Conservation (phyloP, 2,113 vertebrate species). For the Terrapene triunguis region DNA sequence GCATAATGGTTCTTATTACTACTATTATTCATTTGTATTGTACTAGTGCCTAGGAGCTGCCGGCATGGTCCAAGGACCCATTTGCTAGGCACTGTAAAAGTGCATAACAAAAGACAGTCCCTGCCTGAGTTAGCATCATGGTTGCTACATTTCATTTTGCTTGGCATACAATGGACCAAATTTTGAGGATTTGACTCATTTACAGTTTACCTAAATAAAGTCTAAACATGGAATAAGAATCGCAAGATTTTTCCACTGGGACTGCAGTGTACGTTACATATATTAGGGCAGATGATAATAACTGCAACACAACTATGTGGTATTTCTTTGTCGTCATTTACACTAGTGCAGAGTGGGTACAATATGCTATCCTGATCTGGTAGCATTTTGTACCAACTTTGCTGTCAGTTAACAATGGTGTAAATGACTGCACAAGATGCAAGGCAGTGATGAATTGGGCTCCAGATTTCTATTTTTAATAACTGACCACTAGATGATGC, state of each 20-base stretch:
- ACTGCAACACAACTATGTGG: not conserved
- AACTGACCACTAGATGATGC: constrained; percentile 62
- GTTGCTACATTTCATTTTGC: not conserved
- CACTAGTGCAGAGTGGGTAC: not conserved
- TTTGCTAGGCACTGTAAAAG: not conserved
- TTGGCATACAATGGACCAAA: not conserved
- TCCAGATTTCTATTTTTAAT: not conserved
- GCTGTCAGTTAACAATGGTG: not conserved
- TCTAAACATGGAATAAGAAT: not conserved
- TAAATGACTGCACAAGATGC: not conserved
- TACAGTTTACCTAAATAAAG: not conserved
- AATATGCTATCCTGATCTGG: not conserved
- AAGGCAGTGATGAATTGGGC: not conserved
- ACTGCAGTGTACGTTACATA: not conserved
- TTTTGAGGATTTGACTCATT: not conserved
- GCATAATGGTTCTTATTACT: not conserved
- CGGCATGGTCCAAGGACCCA: fast-evolving
- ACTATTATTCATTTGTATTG: fast-evolving
- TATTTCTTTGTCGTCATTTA: not conserved
- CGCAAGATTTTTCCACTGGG: not conserved
- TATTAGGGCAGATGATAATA: not conserved
- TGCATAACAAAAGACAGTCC: not conserved
- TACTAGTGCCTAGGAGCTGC: not conserved
- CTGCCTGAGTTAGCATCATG: not conserved
- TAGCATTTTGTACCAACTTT: not conserved